phyloP scores from a whole-genome alignment of 2,797 vertebrate genomes.

The Pseudopleuronectes americanus region DNA sequence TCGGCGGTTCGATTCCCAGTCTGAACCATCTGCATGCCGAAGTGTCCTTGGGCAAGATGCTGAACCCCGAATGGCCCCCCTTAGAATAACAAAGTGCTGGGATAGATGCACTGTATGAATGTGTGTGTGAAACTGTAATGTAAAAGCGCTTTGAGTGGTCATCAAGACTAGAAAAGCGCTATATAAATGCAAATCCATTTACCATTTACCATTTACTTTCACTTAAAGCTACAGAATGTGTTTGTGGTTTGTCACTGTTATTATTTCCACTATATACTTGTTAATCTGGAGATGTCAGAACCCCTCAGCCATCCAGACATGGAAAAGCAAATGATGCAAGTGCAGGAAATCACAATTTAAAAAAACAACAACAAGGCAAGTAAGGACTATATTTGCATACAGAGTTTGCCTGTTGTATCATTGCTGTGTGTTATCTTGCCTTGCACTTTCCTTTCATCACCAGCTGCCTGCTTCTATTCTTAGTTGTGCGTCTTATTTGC shows the following conservation, averaged over 20 bases:
- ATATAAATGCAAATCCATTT: no score
- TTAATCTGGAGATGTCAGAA: slow-evolving; percentile 45
- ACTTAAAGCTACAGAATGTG: background rate
- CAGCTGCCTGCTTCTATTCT: background rate
- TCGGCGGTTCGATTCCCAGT: no score
- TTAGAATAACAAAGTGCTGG: no score
- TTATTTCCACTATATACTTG: background rate
- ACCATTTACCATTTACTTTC: no score
- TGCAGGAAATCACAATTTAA: slow-evolving; percentile 33
- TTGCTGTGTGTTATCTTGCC: background rate
- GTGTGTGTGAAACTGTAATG: no score
- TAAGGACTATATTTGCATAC: slow-evolving; percentile 6
- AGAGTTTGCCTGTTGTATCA: background rate
- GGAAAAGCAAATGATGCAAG: slow-evolving; percentile 54
- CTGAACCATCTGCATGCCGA: no score
- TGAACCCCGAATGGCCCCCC: no score
- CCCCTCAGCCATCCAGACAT: slow-evolving; percentile 16
- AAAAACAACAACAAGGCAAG: background rate
- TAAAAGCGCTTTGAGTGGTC: no score
- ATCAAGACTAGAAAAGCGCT: no score
- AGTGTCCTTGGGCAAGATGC: no score
- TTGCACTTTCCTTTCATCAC: slow-evolving; percentile 5
- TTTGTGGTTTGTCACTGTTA: slow-evolving; percentile 4
- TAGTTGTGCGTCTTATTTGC: background rate
- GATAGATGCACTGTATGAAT: no score